Evolutionary conservation across 2,888 invertebrate genomes (phyloP), one percentile per base, ranked within the genome.

Genomic region (Lasioglossum marginatum): DNA sequence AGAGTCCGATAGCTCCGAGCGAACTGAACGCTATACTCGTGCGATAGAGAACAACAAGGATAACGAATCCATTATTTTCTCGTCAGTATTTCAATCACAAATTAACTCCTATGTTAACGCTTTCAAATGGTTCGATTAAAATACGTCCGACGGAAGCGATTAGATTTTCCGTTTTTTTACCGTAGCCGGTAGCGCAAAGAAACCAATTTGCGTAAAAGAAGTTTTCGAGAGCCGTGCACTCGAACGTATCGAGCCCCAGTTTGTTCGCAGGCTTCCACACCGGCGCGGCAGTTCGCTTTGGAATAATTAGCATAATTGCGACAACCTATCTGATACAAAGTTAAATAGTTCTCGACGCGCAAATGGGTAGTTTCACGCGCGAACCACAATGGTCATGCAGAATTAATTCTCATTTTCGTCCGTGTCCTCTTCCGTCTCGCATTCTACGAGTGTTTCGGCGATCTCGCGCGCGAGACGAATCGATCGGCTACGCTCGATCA

Each of bases 221-320:
- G 4, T 37, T 68, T 68, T 23, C 23, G 68, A 37, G 23, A 37
- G 37, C 10, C 66, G 34, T 23, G 23, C 37, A 4, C 23, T 40
- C 6, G 23, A 14, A n/a, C 14, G 40, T 2, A 4, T 40, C 14
- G 37, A 70, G n/a, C 1, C n/a, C n/a, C 23, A n/a, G n/a, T 70
- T 40, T n/a, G n/a, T 14, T 6, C 23, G n/a, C 40, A 14, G n/a
- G 23, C n/a, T 40, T 40, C 4, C 1, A 1, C 4, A 8, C 12
- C 45, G 16, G 45, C 45, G 45, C 16, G 45, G 19, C 63, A n/a
- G 40, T 23, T 1, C 40, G 37, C 70, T 12, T n/a, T 10, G 23
- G n/a, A 70, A 70, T 70, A 70, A 70, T 70, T 70, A 37, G 14
- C 70, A 70, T 70, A 70, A 70, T 40, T 70, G 70, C 40, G 70